These are phyloP conservation scores for Drosophila tsacasi DNA, from an alignment of 1,140 invertebrate genomes.

Conservation along the genomic window DNA sequence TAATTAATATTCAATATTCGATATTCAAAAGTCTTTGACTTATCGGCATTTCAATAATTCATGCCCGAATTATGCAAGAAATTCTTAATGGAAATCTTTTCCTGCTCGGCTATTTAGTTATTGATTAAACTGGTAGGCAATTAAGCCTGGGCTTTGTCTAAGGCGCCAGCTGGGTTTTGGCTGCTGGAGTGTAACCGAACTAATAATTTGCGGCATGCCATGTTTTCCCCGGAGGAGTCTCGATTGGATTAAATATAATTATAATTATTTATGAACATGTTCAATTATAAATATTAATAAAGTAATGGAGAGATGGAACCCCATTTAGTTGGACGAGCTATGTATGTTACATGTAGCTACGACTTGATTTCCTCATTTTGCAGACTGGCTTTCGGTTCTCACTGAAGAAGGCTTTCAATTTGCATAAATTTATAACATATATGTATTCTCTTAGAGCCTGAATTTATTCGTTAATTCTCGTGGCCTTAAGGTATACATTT, in stretches of 20 bases:
- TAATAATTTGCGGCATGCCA: slow-evolving; percentile 44
- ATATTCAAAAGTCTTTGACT: slow-evolving; percentile 35
- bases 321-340: neutral
- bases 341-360: neutral
- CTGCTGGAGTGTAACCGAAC: slow-evolving; percentile 58
- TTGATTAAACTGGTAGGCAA: slow-evolving; percentile 41
- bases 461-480: slow-evolving; percentile 5
- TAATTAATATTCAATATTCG: slow-evolving; percentile 45
- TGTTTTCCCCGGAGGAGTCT: slow-evolving; percentile 23
- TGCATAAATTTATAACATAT: slow-evolving; percentile 11
- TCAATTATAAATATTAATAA: slow-evolving; percentile 53
- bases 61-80: slow-evolving; percentile 43
- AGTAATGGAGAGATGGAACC: slow-evolving; percentile 4
- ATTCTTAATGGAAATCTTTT: slow-evolving; percentile 43
- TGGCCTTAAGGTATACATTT: slow-evolving; percentile 39
- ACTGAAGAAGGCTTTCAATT: slow-evolving; percentile 15
- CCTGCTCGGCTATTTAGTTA: slow-evolving; percentile 42
- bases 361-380: slow-evolving; percentile 20
- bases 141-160: slow-evolving; percentile 31
- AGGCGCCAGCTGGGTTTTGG: slow-evolving; percentile 44
- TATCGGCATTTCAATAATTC: slow-evolving; percentile 43
- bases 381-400: slow-evolving; percentile 18
- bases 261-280: slow-evolving; percentile 39
- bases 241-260: slow-evolving; percentile 29
- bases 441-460: neutral